Conservation (phyloP, 2,113 vertebrate genomes). For the Semnopithecus entellus region DNA sequence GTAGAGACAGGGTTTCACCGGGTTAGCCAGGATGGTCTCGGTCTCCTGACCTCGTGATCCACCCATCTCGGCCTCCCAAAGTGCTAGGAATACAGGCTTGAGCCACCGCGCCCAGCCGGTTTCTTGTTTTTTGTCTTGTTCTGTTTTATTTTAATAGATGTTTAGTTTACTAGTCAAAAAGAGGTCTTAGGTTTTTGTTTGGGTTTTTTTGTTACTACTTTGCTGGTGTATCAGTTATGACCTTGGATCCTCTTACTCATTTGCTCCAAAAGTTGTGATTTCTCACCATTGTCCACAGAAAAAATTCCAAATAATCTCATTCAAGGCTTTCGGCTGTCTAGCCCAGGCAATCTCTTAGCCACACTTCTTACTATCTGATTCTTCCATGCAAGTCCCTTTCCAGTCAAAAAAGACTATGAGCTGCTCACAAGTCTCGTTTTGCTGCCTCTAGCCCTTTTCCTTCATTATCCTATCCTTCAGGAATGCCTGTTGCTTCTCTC, state of each 20-base stretch:
- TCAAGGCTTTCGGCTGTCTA: background rate
- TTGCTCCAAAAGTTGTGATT: background rate
- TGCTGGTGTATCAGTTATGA: background rate
- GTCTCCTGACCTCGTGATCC: no score
- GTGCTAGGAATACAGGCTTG: no score
- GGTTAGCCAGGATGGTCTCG: no score
- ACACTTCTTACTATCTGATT: background rate
- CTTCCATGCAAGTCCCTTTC: background rate
- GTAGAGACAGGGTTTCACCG: no score
- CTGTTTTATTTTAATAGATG: background rate
- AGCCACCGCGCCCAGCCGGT: background rate
- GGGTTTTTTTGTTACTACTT: background rate
- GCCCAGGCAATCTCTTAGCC: background rate
- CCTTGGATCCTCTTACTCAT: background rate
- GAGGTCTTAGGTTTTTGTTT: background rate
- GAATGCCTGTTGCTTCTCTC: background rate
- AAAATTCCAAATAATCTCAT: background rate
- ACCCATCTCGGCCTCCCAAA: no score
- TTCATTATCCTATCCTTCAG: background rate
- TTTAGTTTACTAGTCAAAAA: slow-evolving; percentile 9
- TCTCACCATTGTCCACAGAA: background rate
- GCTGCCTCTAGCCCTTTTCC: background rate
- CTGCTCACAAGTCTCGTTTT: background rate
- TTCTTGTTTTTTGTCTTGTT: background rate
- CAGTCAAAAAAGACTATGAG: background rate